Percentiles rank a stretch among this genome's conserved stretches.
These are phyloP conservation scores for Heliopora coerulea DNA, from an alignment of 92 coral and sea anemone species.

Conservation along the genomic window DNA sequence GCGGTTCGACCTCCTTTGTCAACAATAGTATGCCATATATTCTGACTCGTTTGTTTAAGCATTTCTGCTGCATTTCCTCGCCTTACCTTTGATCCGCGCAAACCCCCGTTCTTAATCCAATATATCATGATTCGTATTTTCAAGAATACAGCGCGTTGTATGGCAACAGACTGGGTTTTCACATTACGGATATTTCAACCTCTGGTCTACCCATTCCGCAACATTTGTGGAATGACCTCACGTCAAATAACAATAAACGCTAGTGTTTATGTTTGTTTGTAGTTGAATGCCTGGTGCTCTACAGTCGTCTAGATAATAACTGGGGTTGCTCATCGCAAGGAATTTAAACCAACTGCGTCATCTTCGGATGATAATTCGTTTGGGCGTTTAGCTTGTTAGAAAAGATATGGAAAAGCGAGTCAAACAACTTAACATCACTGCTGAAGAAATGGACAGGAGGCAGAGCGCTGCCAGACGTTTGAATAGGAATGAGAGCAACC, in stretches of 20 bases:
- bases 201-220: neutral
- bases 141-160: neutral
- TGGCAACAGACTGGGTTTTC: neutral
- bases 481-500: conserved; percentile 16
- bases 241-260: conserved; percentile 20
- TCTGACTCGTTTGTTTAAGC: no score
- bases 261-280: conserved; percentile 26
- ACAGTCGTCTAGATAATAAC: no score
- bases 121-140: neutral
- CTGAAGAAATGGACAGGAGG: conserved; percentile 18
- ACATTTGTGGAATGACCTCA: neutral
- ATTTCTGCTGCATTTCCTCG: no score
- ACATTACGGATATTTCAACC: neutral
- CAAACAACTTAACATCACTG: conserved; percentile 17
- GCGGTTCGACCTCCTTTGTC: no score
- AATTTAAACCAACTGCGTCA: no score
- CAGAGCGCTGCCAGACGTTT: conserved; percentile 9
- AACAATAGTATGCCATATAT: no score
- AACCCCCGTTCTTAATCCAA: no score
- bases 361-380: no score
- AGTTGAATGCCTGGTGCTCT: conserved; percentile 19
- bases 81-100: no score
- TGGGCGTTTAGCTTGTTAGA: no score
- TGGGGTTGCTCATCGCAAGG: neutral
- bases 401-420: conserved; percentile 42